Evolutionary conservation across 1,140 invertebrate genomes (phyloP), one percentile per base, ranked within the genome.

Genomic region (Ceratosolen fusciceps): DNA sequence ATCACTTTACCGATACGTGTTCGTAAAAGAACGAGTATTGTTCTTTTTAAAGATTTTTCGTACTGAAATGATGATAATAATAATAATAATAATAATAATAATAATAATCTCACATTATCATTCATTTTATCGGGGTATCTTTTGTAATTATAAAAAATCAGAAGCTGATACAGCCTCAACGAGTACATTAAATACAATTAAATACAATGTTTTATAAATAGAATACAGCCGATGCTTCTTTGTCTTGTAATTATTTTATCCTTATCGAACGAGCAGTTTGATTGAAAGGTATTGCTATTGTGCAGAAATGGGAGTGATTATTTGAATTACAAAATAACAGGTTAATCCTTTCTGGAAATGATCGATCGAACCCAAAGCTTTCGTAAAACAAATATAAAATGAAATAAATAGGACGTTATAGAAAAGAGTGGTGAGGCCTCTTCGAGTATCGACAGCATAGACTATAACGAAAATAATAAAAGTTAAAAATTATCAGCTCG

Each of bases 371-470:
- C 47, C 31, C 37, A 26, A 29, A 52, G 7, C 24, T 14, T 52
- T 19, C 31, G 2, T 71, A 71, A 71, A 65, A 31, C 43, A 71
- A 49, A 71, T 47, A 26, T 10, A 71, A 52, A 71, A 52, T 31
- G 52, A 37, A 58, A 58, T 29, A 58, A n/a, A 8, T 58, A 8
- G n/a, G n/a, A n/a, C n/a, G n/a, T n/a, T n/a, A n/a, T n/a, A n/a
- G n/a, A n/a, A n/a, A n/a, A n/a, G n/a, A n/a, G n/a, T n/a, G n/a
- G n/a, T n/a, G n/a, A n/a, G n/a, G 26, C 24, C 24, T 58, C 19
- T 5, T 4, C 12, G 29, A 9, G 2, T 29, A 58, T 3, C 24
- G 29, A 58, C 24, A 58, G n/a, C 8, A 58, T 14, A 8, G 31
- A 16, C n/a, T 62, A 16, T 62, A 62, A 62, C 34, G 10, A 34